Conservation (phyloP, 2,888 invertebrate genomes). For the Acanthosepion esculentum region DNA sequence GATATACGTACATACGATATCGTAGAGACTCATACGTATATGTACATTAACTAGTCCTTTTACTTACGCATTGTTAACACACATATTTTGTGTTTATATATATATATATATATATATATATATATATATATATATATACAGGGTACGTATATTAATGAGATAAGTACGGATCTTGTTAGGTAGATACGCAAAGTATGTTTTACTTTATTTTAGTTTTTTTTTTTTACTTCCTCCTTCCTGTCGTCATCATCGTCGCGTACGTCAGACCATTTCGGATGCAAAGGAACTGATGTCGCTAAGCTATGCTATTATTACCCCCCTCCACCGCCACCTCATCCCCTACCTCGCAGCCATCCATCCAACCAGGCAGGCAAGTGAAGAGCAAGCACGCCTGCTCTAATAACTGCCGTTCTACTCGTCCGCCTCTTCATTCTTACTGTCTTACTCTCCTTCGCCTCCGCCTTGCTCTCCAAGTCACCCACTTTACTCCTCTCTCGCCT, state of each 20-base stretch:
- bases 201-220: not conserved
- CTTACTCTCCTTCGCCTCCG: not conserved
- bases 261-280: not conserved
- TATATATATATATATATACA: not conserved
- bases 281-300: slow-evolving; percentile 21
- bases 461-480: not conserved
- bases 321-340: not conserved
- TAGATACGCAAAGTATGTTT: not conserved
- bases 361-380: slow-evolving; percentile 9
- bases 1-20: not conserved
- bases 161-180: not conserved
- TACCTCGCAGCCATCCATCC: not conserved
- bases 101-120: not conserved
- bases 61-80: not conserved
- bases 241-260: not conserved
- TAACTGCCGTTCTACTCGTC: not conserved
- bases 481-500: not conserved
- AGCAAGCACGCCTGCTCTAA: slow-evolving; percentile 22
- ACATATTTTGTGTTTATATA: not conserved
- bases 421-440: slow-evolving; percentile 16
- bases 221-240: slow-evolving; percentile 21
- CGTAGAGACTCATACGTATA: not conserved
- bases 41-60: not conserved
- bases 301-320: not conserved
- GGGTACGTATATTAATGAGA: not conserved